Conservation (phyloP, 2,113 vertebrate genomes). For the Engystomops pustulosus region DNA sequence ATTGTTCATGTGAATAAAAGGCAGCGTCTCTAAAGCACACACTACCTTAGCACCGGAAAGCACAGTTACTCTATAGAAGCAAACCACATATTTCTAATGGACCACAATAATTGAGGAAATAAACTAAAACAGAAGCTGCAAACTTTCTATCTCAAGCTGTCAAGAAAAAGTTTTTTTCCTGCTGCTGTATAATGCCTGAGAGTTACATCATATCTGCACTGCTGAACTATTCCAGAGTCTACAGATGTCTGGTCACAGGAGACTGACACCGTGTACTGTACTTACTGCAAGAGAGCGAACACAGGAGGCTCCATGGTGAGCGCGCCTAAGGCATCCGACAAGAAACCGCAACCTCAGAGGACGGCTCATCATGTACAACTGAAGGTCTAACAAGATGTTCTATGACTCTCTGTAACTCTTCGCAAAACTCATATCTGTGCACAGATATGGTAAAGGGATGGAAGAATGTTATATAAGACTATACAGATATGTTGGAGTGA, state of each 20-base stretch:
- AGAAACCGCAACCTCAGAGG: background rate
- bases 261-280: background rate
- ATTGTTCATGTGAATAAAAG: no score
- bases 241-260: conserved; percentile 2
- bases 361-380: background rate
- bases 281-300: background rate
- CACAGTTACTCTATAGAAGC: no score
- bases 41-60: no score
- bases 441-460: background rate
- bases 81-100: no score
- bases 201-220: background rate
- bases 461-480: background rate
- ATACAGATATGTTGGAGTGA: background rate
- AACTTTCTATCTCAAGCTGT: background rate
- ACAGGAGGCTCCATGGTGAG: background rate
- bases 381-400: background rate
- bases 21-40: no score
- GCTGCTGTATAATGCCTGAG: background rate
- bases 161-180: background rate
- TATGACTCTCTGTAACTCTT: background rate
- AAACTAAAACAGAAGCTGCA: background rate
- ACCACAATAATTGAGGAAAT: background rate
- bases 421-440: background rate
- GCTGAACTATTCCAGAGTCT: background rate
- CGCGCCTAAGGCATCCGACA: background rate